phyloP scores from a whole-genome alignment of 2,113 vertebrate genomes.

The Globicephala melas region DNA sequence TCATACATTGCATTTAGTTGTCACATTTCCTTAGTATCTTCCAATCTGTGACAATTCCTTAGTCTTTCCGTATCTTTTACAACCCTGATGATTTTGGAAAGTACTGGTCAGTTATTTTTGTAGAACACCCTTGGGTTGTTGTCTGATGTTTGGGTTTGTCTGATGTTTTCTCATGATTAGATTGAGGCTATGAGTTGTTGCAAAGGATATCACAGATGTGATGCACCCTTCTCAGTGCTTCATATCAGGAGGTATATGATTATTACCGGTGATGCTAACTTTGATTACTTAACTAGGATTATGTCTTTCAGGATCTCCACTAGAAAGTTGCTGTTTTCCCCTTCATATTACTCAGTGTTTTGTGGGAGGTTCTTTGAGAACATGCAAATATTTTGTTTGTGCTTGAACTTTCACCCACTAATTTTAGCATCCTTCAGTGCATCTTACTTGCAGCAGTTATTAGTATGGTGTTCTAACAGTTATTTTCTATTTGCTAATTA shows the following conservation, averaged over 20 bases:
- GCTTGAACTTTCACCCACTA: background rate
- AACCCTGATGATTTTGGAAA: background rate
- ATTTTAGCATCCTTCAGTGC: background rate
- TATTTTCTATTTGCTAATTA: conserved; percentile 20
- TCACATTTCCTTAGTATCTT: background rate
- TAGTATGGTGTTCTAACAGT: background rate
- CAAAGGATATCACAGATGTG: background rate
- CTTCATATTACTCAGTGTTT: background rate
- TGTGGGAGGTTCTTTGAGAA: background rate
- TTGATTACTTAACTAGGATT: background rate
- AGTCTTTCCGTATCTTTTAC: conserved; percentile 3
- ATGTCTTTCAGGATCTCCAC: background rate
- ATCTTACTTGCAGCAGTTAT: background rate
- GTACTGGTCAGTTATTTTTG: background rate
- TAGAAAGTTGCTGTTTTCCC: background rate
- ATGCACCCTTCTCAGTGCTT: background rate
- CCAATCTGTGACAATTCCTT: background rate
- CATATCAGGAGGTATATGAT: background rate
- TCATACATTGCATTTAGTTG: background rate
- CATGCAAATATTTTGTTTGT: background rate
- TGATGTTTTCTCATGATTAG: background rate
- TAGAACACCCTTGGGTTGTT: background rate
- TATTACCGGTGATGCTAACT: background rate
- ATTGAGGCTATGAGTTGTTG: background rate
- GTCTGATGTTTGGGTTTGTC: background rate